Conservation (phyloP, 1,140 invertebrate genomes). For the Daktulosphaira vitifoliae region DNA sequence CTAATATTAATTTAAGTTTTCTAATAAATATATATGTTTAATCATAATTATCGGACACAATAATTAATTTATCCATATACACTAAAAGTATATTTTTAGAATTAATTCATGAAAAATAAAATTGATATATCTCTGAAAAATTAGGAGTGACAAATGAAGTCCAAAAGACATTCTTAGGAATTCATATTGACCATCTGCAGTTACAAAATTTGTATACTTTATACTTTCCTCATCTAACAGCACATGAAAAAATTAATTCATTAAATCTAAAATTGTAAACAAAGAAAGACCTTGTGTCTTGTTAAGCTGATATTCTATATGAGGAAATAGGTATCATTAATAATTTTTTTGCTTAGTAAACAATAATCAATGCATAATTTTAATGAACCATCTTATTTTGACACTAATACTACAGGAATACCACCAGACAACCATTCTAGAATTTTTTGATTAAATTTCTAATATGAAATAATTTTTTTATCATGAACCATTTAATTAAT, state of each 20-base stretch:
- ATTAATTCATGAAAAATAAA: constrained; percentile 29
- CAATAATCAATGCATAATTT: no score
- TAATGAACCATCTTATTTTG: no score
- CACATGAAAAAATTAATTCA: neutral
- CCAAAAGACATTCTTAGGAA: constrained; percentile 46
- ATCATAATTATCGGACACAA: neutral
- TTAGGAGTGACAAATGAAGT: constrained; percentile 42
- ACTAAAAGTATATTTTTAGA: neutral
- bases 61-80: constrained; percentile 15
- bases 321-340: no score
- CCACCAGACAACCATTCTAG: no score
- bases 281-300: no score
- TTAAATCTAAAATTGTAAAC: neutral
- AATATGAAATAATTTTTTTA: no score
- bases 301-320: no score
- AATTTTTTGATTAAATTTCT: no score
- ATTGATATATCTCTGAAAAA: constrained; percentile 45
- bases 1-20: constrained; percentile 5
- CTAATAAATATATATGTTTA: neutral
- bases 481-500: no score
- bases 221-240: constrained; percentile 39
- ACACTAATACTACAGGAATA: no score
- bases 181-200: constrained; percentile 44
- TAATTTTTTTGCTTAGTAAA: no score
- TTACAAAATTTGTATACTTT: constrained; percentile 45